Evolutionary conservation across 1,140 invertebrate species (phyloP), one percentile per base, ranked within the genome.

Genomic region (Asobara japonica): DNA sequence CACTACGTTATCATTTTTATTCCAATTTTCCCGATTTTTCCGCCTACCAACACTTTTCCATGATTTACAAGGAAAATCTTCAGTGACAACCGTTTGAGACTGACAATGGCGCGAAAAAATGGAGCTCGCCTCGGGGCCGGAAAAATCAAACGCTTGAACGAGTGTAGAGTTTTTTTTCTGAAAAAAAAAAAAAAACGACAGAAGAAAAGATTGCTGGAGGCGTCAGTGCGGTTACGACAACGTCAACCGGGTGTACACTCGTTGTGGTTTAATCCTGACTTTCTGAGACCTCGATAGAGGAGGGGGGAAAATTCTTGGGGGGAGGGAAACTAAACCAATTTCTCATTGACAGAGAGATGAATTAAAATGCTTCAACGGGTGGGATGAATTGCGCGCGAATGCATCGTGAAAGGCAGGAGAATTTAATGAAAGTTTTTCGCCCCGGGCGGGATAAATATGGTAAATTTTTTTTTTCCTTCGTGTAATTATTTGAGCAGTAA

Each of bases 211-310:
- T 30, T 29, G 41, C 41, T 20, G 45, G 56, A 27, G 45, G 48
- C 29, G n/a, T 56, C n/a, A 30, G 16, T 29, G 25, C 29, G 29
- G 27, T 68, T 27, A 31, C 45, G 18, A 56, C 29, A 31, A 16
- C 27, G 45, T 67, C 65, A 67, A 67, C 41, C 41, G 38, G 22
- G 27, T 51, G 38, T 41, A 29, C 27, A 48, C 65, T 67, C 65
- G 38, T 51, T 67, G 65, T 18, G 65, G 65, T 67, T 67, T 67
- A 67, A 67, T 67, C 65, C 41, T 45, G 41, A 48, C 65, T 67
- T 67, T 67, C 20, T 38, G 7, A 22, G 25, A 67, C 16, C n/a
- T 68, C 36, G 16, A n/a, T n/a, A 31, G n/a, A 11, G 25, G 16
- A 56, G 10, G 25, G 7, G 16, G 10, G 29, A 31, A 13, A 33